A percentile compares a stretch with the other conserved stretches of the same genome.
These are phyloP conservation scores for Taphrorychus bicolor DNA, from an alignment of 2,888 invertebrate genomes.

Conservation along the genomic window DNA sequence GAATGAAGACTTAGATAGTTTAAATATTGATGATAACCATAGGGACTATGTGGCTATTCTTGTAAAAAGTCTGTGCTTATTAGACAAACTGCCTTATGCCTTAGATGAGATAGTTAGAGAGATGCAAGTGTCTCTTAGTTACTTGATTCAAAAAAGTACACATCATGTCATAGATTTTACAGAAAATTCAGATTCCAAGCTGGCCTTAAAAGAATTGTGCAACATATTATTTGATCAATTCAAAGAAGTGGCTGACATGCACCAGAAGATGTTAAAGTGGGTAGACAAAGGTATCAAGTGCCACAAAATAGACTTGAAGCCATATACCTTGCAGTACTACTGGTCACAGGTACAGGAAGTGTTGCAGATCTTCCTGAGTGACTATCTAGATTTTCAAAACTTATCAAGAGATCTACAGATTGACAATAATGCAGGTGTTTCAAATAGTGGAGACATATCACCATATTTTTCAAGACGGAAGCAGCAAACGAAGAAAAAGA, in stretches of 20 bases:
- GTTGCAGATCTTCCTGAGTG: slow-evolving; percentile 83
- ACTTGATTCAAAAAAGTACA: slow-evolving; percentile 80
- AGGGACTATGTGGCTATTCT: slow-evolving; percentile 79
- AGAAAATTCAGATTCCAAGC: slow-evolving; percentile 52
- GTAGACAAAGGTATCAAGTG: slow-evolving; percentile 68
- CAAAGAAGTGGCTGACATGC: slow-evolving; percentile 80
- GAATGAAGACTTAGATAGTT: slow-evolving; percentile 66
- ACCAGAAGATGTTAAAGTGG: slow-evolving; percentile 71
- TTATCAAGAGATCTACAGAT: slow-evolving; percentile 69
- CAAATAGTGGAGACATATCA: slow-evolving; percentile 63
- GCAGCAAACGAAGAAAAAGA: slow-evolving; percentile 63
- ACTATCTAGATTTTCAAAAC: slow-evolving; percentile 88
- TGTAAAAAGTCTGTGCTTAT: slow-evolving; percentile 83
- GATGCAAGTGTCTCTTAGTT: slow-evolving; percentile 82
- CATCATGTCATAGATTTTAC: slow-evolving; percentile 74
- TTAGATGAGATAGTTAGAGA: slow-evolving; percentile 84
- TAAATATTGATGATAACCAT: slow-evolving; percentile 68
- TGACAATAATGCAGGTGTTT: slow-evolving; percentile 47
- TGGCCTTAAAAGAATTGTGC: slow-evolving; percentile 64
- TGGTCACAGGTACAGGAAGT: slow-evolving; percentile 92
- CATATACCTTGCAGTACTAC: slow-evolving; percentile 79
- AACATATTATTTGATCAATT: slow-evolving; percentile 84
- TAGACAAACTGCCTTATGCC: slow-evolving; percentile 85
- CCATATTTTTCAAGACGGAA: slow-evolving; percentile 64
- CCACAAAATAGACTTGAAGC: slow-evolving; percentile 63